Base-by-base conservation (phyloP, 2,797 vertebrate species). In the Oceanodroma leucorhoa region DNA sequence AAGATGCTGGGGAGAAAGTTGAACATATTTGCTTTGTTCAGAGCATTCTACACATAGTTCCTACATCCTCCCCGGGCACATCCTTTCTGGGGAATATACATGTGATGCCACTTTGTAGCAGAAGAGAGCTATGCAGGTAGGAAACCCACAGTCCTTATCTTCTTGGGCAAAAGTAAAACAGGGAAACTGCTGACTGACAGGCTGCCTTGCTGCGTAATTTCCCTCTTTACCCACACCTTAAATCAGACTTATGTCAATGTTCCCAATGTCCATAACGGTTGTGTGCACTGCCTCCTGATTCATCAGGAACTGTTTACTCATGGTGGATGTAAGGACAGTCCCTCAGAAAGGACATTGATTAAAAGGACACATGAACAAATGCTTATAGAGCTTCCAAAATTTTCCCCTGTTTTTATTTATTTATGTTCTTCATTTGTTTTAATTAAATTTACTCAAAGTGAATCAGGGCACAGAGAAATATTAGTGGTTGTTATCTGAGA, bases 211-310 rank as follows among this genome's bases (percentile, higher is more conserved):
- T 75, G 24, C 48, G 38, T 64, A 43, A 71, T 51, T 67, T 24
- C 41, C 4, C 9, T 29, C 11, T 81, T 77, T 53, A 78, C 11
- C 5, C 16, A 57, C 10, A 38, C 14, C 26, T 86, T 66, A 55
- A 54, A 70, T 54, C n/a, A 83, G 21, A 22, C 41, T 15, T 58
- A 7, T 43, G 27, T 51, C 23, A 13, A 2, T n/a, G 32, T 66
- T 27, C 9, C 21, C 1, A 2, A 3, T 50, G 61, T 8, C 32
- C 5, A 4, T 46, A 85, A 54, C 0, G 0, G n/a, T 19, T 76
- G 4, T 20, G 30, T 62, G 29, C 26, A 10, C 50, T 58, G 43
- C 36, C 15, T 65, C 11, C 30, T 18, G 22, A 62, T 58, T 78
- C 58, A 80, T 48, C 50, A 83, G 20, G 30, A 89, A 16, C 5